Evolutionary conservation across 2,797 vertebrate genomes (phyloP).

Genomic region (Masticophis lateralis): DNA sequence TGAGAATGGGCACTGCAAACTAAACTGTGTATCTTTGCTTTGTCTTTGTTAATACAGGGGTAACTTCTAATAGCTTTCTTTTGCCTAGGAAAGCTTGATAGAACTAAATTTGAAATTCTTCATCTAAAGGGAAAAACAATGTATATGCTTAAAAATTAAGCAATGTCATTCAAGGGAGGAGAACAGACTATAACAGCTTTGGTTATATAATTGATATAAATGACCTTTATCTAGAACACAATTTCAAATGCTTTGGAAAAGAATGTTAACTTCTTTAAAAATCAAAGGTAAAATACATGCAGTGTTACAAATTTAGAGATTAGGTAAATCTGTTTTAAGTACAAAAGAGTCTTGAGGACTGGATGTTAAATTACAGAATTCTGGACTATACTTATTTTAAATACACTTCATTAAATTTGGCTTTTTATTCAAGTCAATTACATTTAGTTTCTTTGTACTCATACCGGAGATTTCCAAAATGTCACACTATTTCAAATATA

Average conservation of each 20-base stretch:
- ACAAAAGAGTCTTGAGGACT: background rate
- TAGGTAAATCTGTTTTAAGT: background rate
- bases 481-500: background rate
- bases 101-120: background rate
- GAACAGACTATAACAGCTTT: background rate
- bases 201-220: background rate
- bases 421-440: background rate
- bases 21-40: slow-evolving; percentile 26
- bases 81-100: background rate
- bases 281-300: background rate
- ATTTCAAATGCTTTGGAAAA: background rate
- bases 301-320: background rate
- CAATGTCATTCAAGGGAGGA: background rate
- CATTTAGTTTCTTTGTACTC: background rate
- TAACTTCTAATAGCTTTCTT: background rate
- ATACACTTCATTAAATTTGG: background rate
- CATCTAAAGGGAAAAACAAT: background rate
- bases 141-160: background rate
- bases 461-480: background rate
- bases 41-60: slow-evolving; percentile 6
- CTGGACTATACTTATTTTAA: background rate
- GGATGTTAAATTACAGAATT: background rate
- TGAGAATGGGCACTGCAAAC: slow-evolving; percentile 19
- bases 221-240: background rate
- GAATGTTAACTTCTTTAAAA: background rate